phyloP scores from a whole-genome alignment of 2,888 invertebrate species.

The Limnephilus marmoratus region DNA sequence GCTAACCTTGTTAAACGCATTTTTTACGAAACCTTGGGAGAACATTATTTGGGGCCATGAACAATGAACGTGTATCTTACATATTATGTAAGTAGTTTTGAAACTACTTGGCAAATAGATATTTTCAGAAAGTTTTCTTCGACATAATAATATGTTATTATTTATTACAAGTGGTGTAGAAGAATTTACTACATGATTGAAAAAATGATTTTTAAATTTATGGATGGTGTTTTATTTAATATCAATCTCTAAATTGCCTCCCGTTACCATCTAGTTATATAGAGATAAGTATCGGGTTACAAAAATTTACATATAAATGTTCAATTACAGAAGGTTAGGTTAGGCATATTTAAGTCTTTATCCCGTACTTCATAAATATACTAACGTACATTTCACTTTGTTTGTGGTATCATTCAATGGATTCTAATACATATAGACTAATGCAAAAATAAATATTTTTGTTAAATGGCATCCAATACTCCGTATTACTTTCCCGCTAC shows the following conservation, averaged over 20 bases:
- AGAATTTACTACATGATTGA: not conserved
- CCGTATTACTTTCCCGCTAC: constrained; percentile 14
- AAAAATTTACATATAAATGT: not conserved
- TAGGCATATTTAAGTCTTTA: not conserved
- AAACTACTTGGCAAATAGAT: not conserved
- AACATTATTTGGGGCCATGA: not conserved
- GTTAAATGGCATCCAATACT: constrained; percentile 3
- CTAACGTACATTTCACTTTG: not conserved
- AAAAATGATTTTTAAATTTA: not conserved
- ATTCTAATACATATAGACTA: constrained; percentile 14
- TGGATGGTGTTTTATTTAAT: not conserved
- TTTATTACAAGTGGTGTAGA: not conserved
- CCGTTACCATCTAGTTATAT: not conserved
- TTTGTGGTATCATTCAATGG: constrained; percentile 1
- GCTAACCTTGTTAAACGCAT: too few species aligned
- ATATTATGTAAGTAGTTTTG: not conserved
- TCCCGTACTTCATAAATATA: not conserved
- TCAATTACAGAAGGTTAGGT: not conserved
- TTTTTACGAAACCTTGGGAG: not conserved
- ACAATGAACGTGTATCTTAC: not conserved
- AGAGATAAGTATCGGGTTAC: not conserved
- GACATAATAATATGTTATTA: not conserved
- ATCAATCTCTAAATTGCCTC: not conserved
- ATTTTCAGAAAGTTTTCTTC: not conserved
- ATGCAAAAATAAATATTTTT: constrained; percentile 20